Percentiles rank a stretch among this genome's conserved stretches.
Evolutionary conservation across 2,797 vertebrate genomes (phyloP).

Genomic region (Haliaeetus albicilla): DNA sequence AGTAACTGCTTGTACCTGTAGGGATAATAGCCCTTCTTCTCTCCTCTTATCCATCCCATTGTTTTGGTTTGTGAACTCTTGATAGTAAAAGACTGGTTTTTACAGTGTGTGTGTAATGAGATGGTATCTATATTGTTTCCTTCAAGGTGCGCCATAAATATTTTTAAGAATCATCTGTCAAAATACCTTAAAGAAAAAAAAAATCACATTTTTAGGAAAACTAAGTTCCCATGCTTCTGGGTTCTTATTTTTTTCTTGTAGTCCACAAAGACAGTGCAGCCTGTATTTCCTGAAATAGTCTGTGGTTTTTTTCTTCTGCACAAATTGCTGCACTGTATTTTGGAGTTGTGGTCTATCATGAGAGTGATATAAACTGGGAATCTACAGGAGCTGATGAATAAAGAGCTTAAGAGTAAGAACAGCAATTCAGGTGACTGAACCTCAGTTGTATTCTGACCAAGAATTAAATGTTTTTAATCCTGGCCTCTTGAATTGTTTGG

Average conservation of each 20-base stretch:
- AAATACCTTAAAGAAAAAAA: background rate
- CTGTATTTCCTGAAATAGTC: background rate
- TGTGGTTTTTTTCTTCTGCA: background rate
- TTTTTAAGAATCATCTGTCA: background rate
- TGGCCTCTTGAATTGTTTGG: background rate
- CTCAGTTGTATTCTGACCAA: background rate
- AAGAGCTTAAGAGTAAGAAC: background rate
- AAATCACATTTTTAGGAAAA: background rate
- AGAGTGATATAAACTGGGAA: background rate
- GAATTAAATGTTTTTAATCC: background rate
- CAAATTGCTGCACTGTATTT: background rate
- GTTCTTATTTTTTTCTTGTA: too few relatives aligned
- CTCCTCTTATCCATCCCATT: background rate
- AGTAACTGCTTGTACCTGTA: background rate
- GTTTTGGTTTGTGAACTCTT: conserved; percentile 18
- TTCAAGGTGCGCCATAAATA: conserved; percentile 27
- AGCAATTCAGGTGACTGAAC: background rate
- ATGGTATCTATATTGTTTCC: background rate
- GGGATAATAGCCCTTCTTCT: conserved; percentile 14
- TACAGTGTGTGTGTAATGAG: background rate
- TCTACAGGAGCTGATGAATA: background rate
- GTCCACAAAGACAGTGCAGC: background rate
- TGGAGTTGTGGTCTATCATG: background rate
- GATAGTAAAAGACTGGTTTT: conserved; percentile 2
- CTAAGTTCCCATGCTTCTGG: background rate